A percentile compares a stretch with the other conserved stretches of the same genome.
These are phyloP conservation scores for Eupeodes corollae DNA, from an alignment of 1,140 invertebrate genomes.

Conservation along the genomic window DNA sequence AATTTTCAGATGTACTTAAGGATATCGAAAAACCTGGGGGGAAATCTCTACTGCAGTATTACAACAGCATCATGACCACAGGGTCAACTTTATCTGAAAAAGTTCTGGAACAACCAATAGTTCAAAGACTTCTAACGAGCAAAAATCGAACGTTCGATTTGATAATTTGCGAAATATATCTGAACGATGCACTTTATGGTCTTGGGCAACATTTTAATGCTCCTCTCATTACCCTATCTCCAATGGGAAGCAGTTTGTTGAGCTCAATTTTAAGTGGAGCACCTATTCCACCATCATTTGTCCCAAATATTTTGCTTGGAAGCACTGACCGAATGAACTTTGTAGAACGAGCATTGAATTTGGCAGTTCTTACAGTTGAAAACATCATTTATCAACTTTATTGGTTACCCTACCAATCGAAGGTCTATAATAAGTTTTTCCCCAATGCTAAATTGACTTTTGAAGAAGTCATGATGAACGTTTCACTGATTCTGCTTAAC, in stretches of 20 bases:
- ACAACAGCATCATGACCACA: too few relatives aligned
- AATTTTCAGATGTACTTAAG: too few relatives aligned
- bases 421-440: slow-evolving; percentile 8
- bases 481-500: slow-evolving; percentile 40
- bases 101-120: too few relatives aligned
- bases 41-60: too few relatives aligned
- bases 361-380: background rate
- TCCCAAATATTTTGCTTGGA: slow-evolving; percentile 15
- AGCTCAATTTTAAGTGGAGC: slow-evolving; percentile 5
- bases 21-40: too few relatives aligned
- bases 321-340: slow-evolving; percentile 31
- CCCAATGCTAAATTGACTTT: background rate
- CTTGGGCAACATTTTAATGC: slow-evolving; percentile 8
- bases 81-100: too few relatives aligned
- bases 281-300: slow-evolving; percentile 14
- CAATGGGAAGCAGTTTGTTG: slow-evolving; percentile 5
- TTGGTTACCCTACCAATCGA: slow-evolving; percentile 15
- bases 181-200: slow-evolving; percentile 5
- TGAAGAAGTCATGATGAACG: slow-evolving; percentile 21
- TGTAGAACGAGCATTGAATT: slow-evolving; percentile 27
- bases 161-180: slow-evolving; percentile 6
- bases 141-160: slow-evolving; percentile 7
- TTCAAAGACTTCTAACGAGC: background rate
- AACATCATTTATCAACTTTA: background rate
- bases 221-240: slow-evolving; percentile 5